Conservation (phyloP, 1,140 invertebrate species). For the Trichonephila clavipes region DNA sequence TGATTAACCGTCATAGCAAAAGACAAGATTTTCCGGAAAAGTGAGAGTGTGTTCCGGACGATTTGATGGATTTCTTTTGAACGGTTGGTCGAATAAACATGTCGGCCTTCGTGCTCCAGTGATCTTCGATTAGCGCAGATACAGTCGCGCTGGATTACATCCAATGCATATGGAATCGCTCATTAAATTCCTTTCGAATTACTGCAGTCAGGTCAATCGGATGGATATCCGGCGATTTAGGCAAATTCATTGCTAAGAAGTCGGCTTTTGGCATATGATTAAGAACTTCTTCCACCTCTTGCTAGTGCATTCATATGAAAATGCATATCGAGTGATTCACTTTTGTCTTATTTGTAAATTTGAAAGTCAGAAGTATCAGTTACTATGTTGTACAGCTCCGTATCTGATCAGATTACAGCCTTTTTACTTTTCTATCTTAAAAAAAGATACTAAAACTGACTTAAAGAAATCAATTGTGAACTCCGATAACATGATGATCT, state of each 20-base stretch:
- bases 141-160: constrained; percentile 26
- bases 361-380: too few species aligned
- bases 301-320: too few species aligned
- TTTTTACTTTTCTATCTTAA: too few species aligned
- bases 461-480: too few species aligned
- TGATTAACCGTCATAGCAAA: background rate
- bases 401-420: too few species aligned
- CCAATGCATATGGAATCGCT: constrained; percentile 55
- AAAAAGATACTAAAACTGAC: too few species aligned
- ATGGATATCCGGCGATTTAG: background rate
- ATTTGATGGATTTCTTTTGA: constrained; percentile 71
- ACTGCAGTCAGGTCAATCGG: background rate
- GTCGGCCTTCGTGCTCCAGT: constrained; percentile 65
- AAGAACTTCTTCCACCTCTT: too few species aligned
- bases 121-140: constrained; percentile 19
- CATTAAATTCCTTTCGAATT: constrained; percentile 42
- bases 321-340: too few species aligned
- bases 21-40: constrained; percentile 60
- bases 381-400: too few species aligned
- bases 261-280: background rate
- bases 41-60: constrained; percentile 69
- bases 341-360: too few species aligned
- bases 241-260: background rate
- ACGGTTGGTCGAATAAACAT: constrained; percentile 64
- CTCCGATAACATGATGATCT: too few species aligned